Conservation (phyloP, 2,797 vertebrate genomes). For the Falco cherrug region DNA sequence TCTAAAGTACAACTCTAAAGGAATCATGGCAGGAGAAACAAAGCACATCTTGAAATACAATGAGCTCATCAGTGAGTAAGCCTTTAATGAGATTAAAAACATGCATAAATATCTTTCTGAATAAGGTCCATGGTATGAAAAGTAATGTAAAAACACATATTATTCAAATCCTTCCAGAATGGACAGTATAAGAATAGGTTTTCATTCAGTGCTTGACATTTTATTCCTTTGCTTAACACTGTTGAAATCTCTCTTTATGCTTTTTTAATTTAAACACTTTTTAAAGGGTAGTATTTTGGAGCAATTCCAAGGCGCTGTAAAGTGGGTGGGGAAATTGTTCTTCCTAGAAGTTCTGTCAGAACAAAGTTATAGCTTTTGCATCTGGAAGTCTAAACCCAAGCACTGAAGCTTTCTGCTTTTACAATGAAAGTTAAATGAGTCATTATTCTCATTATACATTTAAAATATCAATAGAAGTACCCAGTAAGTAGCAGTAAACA, state of each 20-base stretch:
- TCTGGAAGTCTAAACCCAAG: not conserved
- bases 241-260: not conserved
- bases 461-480: slow-evolving; percentile 43
- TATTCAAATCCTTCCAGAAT: not conserved
- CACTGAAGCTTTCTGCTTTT: slow-evolving; percentile 16
- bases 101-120: slow-evolving; percentile 10
- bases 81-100: slow-evolving; percentile 48
- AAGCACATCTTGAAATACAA: slow-evolving; percentile 17
- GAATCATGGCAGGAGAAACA: not conserved
- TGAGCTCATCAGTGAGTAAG: slow-evolving; percentile 23
- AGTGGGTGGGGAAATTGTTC: not conserved
- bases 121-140: not conserved
- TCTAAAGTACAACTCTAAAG: not conserved
- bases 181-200: not conserved
- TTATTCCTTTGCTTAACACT: not conserved
- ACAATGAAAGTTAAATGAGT: slow-evolving; percentile 25
- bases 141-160: not conserved
- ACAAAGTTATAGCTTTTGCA: not conserved
- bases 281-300: not conserved
- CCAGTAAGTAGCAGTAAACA: slow-evolving; percentile 38
- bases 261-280: not conserved
- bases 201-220: not conserved
- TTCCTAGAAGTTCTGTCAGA: not conserved
- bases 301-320: not conserved
- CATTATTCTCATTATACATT: slow-evolving; percentile 39